Evolutionary conservation across 1,140 invertebrate genomes (phyloP), one percentile per base, ranked within the genome.

Genomic region (Dufourea novaeangliae): DNA sequence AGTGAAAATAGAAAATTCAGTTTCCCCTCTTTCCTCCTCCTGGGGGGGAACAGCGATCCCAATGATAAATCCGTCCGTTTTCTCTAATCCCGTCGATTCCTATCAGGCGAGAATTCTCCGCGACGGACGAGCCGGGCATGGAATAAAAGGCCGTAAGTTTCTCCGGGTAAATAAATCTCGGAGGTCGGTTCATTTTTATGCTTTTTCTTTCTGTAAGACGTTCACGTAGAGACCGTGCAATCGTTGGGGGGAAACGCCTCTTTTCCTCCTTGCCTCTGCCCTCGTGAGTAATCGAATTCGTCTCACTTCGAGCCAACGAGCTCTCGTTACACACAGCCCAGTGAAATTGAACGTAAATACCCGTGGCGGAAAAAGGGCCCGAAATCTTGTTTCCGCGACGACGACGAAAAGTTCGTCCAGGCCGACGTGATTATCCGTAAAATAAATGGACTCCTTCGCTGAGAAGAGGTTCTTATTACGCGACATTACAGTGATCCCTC

Each of bases 331-430:
- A 78, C 63, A 69, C 69, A 57, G 59, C 41, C 56, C 68, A 44
- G 68, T 63, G 68, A 78, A 78, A 78, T 78, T 78, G 67, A 78
- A 78, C 75, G 75, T 78, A 78, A 78, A 78, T 72, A 76, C 73
- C 59, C 52, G 34, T 41, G 50, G 25, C 63, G 22, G 25, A 22
- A n/a, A 27, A 17, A 25, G 20, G 22, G 11, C 39, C 8, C n/a
- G 41, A 12, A 25, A n/a, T n/a, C n/a, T 17, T 17, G 27, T 27
- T 29, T 27, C n/a, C 17, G 12, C 17, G 25, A 22, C 34, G 52
- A 68, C 64, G 17, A n/a, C n/a, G n/a, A n/a, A n/a, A n/a, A n/a
- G 20, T 34, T 37, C 39, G 50, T 57, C 72, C 63, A 46, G 34
- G 29, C 6, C 37, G 34, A 39, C 39, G 25, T 56, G 73, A 76